Evolutionary conservation across 1,140 invertebrate genomes (phyloP).

Genomic region (Stegodyphus dumicola): DNA sequence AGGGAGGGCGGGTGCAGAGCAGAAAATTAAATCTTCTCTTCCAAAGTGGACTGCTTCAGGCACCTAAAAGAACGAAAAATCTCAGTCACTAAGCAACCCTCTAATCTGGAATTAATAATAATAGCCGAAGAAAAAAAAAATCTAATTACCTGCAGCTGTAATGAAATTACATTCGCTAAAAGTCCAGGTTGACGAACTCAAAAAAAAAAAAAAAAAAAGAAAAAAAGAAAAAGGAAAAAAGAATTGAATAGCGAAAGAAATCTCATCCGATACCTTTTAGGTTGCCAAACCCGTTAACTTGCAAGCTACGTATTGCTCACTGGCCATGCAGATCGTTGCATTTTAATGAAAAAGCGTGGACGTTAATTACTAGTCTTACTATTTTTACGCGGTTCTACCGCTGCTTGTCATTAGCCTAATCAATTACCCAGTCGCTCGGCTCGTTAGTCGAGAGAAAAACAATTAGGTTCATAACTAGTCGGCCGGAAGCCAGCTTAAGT

Average conservation of each 20-base stretch:
- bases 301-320: not conserved
- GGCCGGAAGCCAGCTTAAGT: constrained; percentile 21
- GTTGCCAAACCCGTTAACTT: constrained; percentile 23
- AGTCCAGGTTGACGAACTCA: too few species aligned
- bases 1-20: too few species aligned
- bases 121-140: not conserved
- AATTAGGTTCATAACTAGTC: constrained; percentile 50
- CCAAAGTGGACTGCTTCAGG: too few species aligned
- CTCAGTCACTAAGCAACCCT: too few species aligned
- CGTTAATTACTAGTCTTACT: constrained; percentile 47
- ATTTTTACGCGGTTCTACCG: constrained; percentile 31
- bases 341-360: constrained; percentile 44
- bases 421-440: constrained; percentile 15
- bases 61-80: too few species aligned
- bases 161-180: constrained; percentile 21
- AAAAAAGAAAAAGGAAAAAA: constrained; percentile 5
- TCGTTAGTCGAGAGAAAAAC: constrained; percentile 45
- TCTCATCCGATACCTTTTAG: constrained; percentile 28
- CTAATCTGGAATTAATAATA: constrained; percentile 23
- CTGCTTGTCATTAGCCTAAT: constrained; percentile 52
- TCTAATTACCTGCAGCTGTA: constrained; percentile 15
- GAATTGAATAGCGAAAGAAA: not conserved
- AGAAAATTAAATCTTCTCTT: too few species aligned
- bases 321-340: not conserved
- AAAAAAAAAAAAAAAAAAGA: constrained; percentile 2